Percentiles rank a stretch among this genome's conserved stretches.
Evolutionary conservation across 2,888 invertebrate species (phyloP).

Genomic region (Stenoptilia bipunctidactyla): DNA sequence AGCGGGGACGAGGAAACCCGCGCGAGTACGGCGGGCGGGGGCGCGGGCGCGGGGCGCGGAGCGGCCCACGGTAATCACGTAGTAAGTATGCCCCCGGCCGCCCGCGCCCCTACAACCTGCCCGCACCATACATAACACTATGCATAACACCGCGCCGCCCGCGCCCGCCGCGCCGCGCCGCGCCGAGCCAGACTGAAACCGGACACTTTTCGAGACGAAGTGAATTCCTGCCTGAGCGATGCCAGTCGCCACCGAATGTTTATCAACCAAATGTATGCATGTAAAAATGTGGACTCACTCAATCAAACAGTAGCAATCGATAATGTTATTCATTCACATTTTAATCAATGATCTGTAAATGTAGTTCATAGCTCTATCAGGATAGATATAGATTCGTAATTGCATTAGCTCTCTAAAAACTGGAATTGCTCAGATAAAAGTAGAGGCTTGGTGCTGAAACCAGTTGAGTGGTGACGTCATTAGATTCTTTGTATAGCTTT

Average conservation of each 20-base stretch:
- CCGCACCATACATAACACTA: slow-evolving; percentile 60
- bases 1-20: slow-evolving; percentile 72
- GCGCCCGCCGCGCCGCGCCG: neutral
- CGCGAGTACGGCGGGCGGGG: slow-evolving; percentile 48
- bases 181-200: slow-evolving; percentile 66
- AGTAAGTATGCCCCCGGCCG: slow-evolving; percentile 59
- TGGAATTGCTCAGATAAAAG: neutral
- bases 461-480: neutral
- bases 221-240: slow-evolving; percentile 48
- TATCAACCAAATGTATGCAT: too few relatives aligned
- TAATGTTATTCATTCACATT: too few relatives aligned
- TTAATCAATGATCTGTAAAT: too few relatives aligned
- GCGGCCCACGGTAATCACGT: slow-evolving; percentile 70
- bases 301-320: too few relatives aligned
- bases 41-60: slow-evolving; percentile 27
- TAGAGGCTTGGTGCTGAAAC: neutral
- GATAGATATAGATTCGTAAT: neutral
- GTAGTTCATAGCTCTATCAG: too few relatives aligned
- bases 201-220: slow-evolving; percentile 58
- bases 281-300: too few relatives aligned
- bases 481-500: neutral
- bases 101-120: slow-evolving; percentile 31
- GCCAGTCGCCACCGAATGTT: too few relatives aligned
- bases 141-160: slow-evolving; percentile 42
- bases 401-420: neutral